Percentiles rank a stretch among this genome's conserved stretches.
Evolutionary conservation across 2,888 invertebrate species (phyloP).

Genomic region (Pyrgus malvae): DNA sequence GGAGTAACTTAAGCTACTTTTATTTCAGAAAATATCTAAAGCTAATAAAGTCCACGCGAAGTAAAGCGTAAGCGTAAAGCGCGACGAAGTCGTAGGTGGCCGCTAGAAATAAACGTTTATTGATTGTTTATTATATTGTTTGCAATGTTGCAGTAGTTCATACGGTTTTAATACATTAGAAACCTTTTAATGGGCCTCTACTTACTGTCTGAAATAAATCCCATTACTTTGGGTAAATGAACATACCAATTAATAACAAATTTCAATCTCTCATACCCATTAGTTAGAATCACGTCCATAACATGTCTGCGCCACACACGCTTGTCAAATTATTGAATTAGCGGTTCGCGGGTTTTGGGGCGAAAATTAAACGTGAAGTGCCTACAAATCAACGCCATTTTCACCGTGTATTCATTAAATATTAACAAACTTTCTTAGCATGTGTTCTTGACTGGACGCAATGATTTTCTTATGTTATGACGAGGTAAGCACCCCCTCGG

Average conservation of each 20-base stretch:
- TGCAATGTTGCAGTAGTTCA: no score
- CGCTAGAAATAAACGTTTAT: no score
- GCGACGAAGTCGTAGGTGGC: no score
- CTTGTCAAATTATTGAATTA: conserved; percentile 70
- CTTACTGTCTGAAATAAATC: no score
- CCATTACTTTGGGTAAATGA: neutral
- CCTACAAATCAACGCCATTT: conserved; percentile 71
- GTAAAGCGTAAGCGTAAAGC: no score
- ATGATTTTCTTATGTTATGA: conserved; percentile 47
- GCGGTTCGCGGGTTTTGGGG: conserved; percentile 54
- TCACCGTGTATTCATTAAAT: conserved; percentile 64
- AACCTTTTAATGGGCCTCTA: no score
- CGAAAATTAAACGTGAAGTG: conserved; percentile 64
- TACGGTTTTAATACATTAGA: no score
- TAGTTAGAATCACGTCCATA: conserved; percentile 29
- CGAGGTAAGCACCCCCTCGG: conserved; percentile 33
- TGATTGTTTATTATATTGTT: no score
- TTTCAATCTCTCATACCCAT: conserved; percentile 16
- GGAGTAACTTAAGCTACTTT: no score
- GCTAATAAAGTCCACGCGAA: no score
- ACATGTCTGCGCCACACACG: conserved; percentile 39
- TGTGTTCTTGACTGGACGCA: conserved; percentile 67
- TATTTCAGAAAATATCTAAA: no score
- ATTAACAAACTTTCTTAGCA: conserved; percentile 79
- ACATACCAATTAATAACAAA: conserved; percentile 11